Evolutionary conservation across 2,113 vertebrate genomes (phyloP).

Genomic region (Aix galericulata): DNA sequence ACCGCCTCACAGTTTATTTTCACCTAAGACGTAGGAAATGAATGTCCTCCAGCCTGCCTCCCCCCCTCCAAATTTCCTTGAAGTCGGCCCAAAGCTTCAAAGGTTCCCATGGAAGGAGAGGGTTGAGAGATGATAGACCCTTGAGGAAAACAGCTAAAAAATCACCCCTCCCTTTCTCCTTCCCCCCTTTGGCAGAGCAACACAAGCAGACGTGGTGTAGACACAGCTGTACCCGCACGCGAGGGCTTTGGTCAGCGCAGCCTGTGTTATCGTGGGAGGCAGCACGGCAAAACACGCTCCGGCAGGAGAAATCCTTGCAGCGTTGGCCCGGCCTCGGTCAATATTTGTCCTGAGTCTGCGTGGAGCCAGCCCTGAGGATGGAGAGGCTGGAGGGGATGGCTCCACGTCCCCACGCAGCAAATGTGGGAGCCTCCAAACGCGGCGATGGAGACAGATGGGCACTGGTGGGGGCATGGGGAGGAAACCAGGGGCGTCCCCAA

Average conservation of each 20-base stretch:
- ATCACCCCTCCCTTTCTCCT: constrained; percentile 31
- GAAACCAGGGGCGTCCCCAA: neutral
- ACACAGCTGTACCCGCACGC: constrained; percentile 51
- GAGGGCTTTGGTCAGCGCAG: constrained; percentile 33
- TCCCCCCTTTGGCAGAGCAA: constrained; percentile 10
- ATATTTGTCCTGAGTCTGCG: neutral
- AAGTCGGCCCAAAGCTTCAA: neutral
- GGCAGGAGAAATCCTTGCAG: constrained; percentile 20
- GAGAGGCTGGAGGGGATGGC: fast-evolving
- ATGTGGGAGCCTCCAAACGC: neutral
- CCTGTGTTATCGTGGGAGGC: constrained; percentile 18
- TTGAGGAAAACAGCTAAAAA: constrained; percentile 9
- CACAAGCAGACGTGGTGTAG: constrained; percentile 48
- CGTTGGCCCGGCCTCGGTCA: neutral
- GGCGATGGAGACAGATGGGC: neutral
- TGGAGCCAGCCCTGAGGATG: fast-evolving
- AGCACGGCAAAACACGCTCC: neutral
- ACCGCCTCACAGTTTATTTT: neutral
- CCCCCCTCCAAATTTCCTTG: neutral
- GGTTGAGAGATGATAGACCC: neutral
- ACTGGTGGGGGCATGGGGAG: neutral
- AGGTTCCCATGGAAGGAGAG: neutral
- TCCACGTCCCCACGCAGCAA: fast-evolving
- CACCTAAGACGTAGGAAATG: neutral
- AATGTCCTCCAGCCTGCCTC: neutral